Evolutionary conservation across 2,888 invertebrate genomes (phyloP), one percentile per base, ranked within the genome.

Genomic region (Acronicta aceris): DNA sequence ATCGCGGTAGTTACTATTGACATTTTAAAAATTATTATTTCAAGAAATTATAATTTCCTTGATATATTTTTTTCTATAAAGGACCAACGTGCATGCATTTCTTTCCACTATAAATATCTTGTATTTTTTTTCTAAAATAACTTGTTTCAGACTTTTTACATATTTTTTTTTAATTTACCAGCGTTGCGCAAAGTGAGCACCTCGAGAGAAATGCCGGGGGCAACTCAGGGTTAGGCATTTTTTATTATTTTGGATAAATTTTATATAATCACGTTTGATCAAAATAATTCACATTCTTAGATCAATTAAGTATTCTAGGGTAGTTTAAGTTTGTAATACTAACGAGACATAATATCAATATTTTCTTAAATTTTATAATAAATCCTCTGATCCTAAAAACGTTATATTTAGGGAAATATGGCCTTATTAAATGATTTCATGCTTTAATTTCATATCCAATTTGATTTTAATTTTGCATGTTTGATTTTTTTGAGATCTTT

Each of bases 191-290:
- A 70, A 70, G 70, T 66, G 70, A 70, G n/a, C 72, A 70, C 71
- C 66, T 70, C 71, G 70, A 70, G 70, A 70, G 70, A 66, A 70
- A 71, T 70, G 70, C 71, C 59, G 63, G 57, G 61, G 70, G 72
- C 56, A 71, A 66, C 45, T 61, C 70, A 70, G 70, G 70, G 70
- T 66, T 67, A 61, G 60, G 70, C 58, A 13, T 6, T 65, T 69
- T 57, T 65, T 50, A 65, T 68, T 73, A 74, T 62, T 69, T 71
- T 71, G 7, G 46, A 58, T 71, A 50, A 12, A 47, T 53, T 30
- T 40, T 16, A 40, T 49, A 38, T 48, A n/a, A 36, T 3, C 10
- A 36, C 12, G 13, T 36, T 10, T 5, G 1, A 13, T 33, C 10
- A 36, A 10, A 33, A 2, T 33, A 33, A 33, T 33, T 33, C 10